Evolutionary conservation across 1,140 invertebrate genomes (phyloP), one percentile per base, ranked within the genome.

Genomic region (Epicauta chinensis): DNA sequence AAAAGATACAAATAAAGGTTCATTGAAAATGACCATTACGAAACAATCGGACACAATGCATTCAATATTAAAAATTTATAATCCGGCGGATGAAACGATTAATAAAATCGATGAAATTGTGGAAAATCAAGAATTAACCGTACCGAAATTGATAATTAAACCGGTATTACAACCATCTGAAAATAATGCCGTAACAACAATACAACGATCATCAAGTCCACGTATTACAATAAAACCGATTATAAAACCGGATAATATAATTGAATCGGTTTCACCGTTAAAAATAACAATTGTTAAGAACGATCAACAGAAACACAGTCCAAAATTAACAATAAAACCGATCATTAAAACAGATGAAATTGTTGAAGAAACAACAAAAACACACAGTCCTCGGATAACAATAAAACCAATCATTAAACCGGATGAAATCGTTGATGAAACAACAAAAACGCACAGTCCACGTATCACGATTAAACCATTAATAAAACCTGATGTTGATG

Each of bases 141-240:
- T 68, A 16, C 66, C 65, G 10, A 69, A 67, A 53, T 47, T 68
- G n/a, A 63, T 67, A 12, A 69, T 69, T 12, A 68, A 69, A 58
- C 58, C 60, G 14, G 57, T 55, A 32, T 45, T 62, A 11, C 63
- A 65, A 51, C 55, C 57, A n/a, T 34, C 39, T 32, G 55, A 61
- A 13, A 62, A 51, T 48, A 49, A 32, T 38, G 16, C 32, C 5
- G 47, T 43, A 29, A 23, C 23, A 29, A 23, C 23, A 23, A 23
- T 23, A 12, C 54, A 38, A 55, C 54, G 65, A 51, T 57, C 58
- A 9, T 39, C 40, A 4, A 67, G 63, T 60, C 66, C 68, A 2
- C 64, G 64, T 44, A 58, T 70, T 16, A 69, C 66, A 6, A 70
- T 69, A 15, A 71, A 71, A 59, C 63, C 68, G 1, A 62, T 68